Percentiles rank a stretch among this genome's conserved stretches.
Evolutionary conservation across 2,888 invertebrate genomes (phyloP).

Genomic region (Nomada flava): DNA sequence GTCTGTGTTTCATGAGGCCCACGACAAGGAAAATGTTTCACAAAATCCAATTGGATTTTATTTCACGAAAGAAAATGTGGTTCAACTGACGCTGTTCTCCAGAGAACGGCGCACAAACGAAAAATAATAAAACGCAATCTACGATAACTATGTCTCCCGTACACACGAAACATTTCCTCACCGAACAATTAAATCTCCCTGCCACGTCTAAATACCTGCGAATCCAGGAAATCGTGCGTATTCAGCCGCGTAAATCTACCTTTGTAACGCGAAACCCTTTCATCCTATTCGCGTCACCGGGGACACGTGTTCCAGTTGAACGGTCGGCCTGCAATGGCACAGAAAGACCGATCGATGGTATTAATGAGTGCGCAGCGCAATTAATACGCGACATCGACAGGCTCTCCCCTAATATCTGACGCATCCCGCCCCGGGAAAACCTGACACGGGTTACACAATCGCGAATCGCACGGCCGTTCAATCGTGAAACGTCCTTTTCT

Average conservation of each 20-base stretch:
- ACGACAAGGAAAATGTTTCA: too few relatives aligned
- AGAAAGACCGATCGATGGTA: slow-evolving; percentile 40
- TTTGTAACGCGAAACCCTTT: slow-evolving; percentile 15
- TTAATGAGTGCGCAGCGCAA: slow-evolving; percentile 40
- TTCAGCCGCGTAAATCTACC: slow-evolving; percentile 7
- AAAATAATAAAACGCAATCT: neutral
- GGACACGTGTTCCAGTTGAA: slow-evolving; percentile 15
- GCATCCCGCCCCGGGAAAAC: slow-evolving; percentile 24
- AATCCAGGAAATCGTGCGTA: slow-evolving; percentile 7
- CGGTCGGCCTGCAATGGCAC: slow-evolving; percentile 6
- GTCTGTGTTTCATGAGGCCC: neutral
- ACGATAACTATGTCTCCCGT: neutral
- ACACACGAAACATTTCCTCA: neutral
- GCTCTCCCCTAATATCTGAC: slow-evolving; percentile 54
- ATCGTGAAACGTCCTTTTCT: slow-evolving; percentile 5
- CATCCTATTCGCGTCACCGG: slow-evolving; percentile 1
- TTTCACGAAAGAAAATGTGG: too few relatives aligned
- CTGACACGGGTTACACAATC: neutral
- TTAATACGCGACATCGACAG: slow-evolving; percentile 36
- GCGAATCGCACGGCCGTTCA: slow-evolving; percentile 9
- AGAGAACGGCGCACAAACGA: too few relatives aligned
- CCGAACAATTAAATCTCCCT: neutral
- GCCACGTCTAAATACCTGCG: neutral
- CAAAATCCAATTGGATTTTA: too few relatives aligned
- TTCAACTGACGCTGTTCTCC: too few relatives aligned